Conservation (phyloP, 2,113 vertebrate species). For the Colaptes auratus region DNA sequence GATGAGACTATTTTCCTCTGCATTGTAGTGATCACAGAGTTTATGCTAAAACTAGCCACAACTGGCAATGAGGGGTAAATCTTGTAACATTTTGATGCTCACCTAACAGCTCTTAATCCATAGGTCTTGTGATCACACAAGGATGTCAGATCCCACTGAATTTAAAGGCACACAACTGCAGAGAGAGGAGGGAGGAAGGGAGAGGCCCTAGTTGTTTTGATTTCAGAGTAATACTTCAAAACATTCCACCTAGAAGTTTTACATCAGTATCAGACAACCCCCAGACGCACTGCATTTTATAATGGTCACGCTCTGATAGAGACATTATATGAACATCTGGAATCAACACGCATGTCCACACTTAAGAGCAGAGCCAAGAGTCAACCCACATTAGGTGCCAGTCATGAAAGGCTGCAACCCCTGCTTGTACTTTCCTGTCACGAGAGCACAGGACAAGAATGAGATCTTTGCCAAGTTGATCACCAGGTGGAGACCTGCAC, state of each 20-base stretch:
- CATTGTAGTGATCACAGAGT: background rate
- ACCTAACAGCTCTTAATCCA: background rate
- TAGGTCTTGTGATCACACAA: fast-evolving
- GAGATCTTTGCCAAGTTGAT: background rate
- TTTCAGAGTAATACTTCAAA: background rate
- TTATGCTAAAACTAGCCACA: background rate
- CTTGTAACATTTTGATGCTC: background rate
- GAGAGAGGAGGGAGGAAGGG: background rate
- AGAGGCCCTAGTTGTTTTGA: background rate
- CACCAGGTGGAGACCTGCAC: background rate
- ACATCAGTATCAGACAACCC: background rate
- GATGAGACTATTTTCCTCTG: background rate
- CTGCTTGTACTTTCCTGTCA: fast-evolving
- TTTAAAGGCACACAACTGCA: background rate
- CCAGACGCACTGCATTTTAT: background rate
- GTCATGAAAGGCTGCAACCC: background rate
- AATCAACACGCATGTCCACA: background rate
- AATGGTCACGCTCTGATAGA: background rate
- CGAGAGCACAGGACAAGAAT: background rate
- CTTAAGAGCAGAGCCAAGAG: background rate
- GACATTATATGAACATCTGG: background rate
- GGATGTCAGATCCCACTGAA: background rate
- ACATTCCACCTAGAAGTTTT: background rate
- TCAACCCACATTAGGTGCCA: background rate
- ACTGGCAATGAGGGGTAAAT: background rate